These are phyloP conservation scores for Malurus elegans DNA, from an alignment of 2,113 vertebrate species.

Conservation along the genomic window DNA sequence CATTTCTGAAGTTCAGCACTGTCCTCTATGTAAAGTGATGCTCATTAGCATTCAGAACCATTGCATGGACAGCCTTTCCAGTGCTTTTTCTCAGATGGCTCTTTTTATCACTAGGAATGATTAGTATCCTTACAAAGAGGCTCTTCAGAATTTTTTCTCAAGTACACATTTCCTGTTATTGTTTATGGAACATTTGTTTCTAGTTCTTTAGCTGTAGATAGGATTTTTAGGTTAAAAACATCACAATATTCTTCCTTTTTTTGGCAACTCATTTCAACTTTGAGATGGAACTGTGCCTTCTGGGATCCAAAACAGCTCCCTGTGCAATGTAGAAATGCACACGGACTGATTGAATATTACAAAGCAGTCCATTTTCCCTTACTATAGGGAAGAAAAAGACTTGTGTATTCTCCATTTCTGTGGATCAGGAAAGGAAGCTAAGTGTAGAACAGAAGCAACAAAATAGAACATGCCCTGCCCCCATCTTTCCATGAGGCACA, in stretches of 20 bases:
- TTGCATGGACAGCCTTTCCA: background rate
- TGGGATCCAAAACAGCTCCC: background rate
- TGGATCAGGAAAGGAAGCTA: background rate
- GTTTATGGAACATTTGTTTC: background rate
- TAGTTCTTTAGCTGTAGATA: background rate
- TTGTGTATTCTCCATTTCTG: background rate
- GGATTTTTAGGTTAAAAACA: constrained; percentile 14
- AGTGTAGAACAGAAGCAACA: background rate
- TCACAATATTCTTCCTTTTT: background rate
- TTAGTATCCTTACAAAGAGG: background rate
- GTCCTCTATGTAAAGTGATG: background rate
- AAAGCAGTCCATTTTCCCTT: background rate
- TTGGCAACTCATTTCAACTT: constrained; percentile 1
- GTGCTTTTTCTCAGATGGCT: constrained; percentile 16
- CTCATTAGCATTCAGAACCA: constrained; percentile 36
- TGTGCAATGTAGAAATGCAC: background rate
- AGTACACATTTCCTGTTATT: background rate
- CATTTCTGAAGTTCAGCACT: constrained; percentile 8
- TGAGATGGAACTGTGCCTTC: background rate
- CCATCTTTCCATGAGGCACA: background rate
- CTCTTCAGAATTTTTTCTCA: constrained; percentile 26
- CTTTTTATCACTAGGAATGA: constrained; percentile 30
- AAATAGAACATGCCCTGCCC: background rate
- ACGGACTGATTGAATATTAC: background rate
- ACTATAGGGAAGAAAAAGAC: background rate